Evolutionary conservation across 1,140 invertebrate species (phyloP).

Genomic region (Diplogasteroides magnus): DNA sequence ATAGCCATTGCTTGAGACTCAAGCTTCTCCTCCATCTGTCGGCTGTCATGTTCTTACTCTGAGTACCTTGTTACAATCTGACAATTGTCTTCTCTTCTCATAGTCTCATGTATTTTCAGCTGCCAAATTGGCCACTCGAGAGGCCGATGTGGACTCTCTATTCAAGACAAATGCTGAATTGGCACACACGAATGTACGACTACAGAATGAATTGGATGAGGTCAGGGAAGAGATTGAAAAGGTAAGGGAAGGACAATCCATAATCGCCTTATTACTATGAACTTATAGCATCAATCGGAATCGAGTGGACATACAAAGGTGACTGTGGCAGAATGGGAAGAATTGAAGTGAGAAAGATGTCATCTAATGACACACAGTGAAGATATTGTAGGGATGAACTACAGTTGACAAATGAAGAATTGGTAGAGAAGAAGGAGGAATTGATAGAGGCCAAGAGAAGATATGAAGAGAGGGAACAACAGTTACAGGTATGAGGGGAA

Average conservation of each 20-base stretch:
- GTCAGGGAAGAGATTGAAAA: constrained; percentile 3
- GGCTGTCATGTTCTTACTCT: constrained; percentile 4
- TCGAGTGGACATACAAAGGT: background rate
- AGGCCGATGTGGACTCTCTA: constrained; percentile 42
- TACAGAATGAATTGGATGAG: constrained; percentile 38
- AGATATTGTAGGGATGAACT: constrained; percentile 12
- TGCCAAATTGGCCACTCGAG: constrained; percentile 35
- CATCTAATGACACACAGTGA: background rate
- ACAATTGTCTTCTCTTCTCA: constrained; percentile 27
- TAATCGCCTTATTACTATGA: background rate
- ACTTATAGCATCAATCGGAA: background rate
- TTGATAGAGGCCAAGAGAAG: constrained; percentile 1
- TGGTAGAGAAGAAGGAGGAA: constrained; percentile 5
- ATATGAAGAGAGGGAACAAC: background rate
- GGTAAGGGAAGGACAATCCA: constrained; percentile 14
- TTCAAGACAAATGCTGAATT: constrained; percentile 45
- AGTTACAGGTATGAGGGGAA: constrained; percentile 4
- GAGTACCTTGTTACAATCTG: constrained; percentile 7
- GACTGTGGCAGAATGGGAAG: background rate
- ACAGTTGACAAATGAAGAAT: constrained; percentile 3
- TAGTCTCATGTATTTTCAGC: constrained; percentile 55
- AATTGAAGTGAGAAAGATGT: constrained; percentile 8
- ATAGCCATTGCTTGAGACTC: too few relatives aligned
- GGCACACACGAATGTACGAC: constrained; percentile 40
- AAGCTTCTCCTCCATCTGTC: background rate